phyloP scores from a whole-genome alignment of 2,888 invertebrate genomes.

The Microctonus aethiopoides region DNA sequence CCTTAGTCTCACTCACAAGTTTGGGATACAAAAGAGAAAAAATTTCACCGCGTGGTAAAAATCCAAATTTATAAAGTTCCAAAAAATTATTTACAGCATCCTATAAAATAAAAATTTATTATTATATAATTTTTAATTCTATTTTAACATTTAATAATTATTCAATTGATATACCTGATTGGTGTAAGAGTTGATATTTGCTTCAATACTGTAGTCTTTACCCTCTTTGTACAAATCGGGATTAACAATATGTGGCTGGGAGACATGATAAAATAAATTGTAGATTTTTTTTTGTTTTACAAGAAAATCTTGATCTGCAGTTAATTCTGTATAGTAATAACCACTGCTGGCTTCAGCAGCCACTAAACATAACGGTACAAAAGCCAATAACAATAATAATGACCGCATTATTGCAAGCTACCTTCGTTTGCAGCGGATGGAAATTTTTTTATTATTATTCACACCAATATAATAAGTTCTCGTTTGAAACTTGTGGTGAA shows the following conservation, averaged over 20 bases:
- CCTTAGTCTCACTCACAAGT: conserved; percentile 54
- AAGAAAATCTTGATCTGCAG: conserved; percentile 56
- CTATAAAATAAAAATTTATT: conserved; percentile 40
- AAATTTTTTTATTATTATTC: background rate
- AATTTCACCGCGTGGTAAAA: conserved; percentile 68
- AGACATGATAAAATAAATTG: conserved; percentile 54
- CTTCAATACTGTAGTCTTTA: conserved; percentile 49
- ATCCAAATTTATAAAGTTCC: conserved; percentile 62
- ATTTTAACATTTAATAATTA: background rate
- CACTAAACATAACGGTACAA: conserved; percentile 43
- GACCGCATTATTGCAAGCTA: conserved; percentile 42
- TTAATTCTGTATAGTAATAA: conserved; percentile 43
- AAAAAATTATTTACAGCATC: conserved; percentile 62
- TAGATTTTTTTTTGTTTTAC: conserved; percentile 57
- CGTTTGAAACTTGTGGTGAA: conserved; percentile 4
- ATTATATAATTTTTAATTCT: background rate
- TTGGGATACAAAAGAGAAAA: conserved; percentile 66
- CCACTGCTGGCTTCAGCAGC: conserved; percentile 35
- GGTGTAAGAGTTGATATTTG: conserved; percentile 50
- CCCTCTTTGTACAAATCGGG: conserved; percentile 52
- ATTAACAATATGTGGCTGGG: conserved; percentile 51
- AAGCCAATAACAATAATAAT: conserved; percentile 54
- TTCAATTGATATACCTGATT: conserved; percentile 48
- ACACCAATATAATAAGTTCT: background rate
- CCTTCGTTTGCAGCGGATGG: background rate